These are phyloP conservation scores for Amphiprion clarkii DNA, from an alignment of 2,797 vertebrate genomes.

Conservation along the genomic window DNA sequence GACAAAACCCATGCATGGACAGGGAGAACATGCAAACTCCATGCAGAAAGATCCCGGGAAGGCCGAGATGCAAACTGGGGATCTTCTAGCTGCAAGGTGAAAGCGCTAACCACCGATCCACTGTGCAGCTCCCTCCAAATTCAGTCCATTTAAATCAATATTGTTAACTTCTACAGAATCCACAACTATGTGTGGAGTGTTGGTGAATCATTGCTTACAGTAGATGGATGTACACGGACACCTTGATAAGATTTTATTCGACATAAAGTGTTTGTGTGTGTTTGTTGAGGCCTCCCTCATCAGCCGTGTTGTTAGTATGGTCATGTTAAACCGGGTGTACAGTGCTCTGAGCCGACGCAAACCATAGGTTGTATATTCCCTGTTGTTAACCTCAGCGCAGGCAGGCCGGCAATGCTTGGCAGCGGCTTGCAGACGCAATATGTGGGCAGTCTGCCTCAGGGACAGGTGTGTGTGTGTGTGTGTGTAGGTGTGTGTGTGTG, in stretches of 20 bases:
- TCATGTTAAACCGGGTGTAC: slow-evolving; percentile 47
- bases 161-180: too few species aligned
- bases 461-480: slow-evolving; percentile 34
- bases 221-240: neutral
- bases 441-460: slow-evolving; percentile 44
- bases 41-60: too few species aligned
- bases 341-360: slow-evolving; percentile 39
- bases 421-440: slow-evolving; percentile 47
- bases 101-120: too few species aligned
- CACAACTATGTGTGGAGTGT: too few species aligned
- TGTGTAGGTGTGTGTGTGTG: slow-evolving; percentile 8
- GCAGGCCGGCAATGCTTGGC: slow-evolving; percentile 39
- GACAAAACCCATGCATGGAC: too few species aligned
- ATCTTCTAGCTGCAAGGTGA: too few species aligned
- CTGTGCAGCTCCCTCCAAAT: too few species aligned
- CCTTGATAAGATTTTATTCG: neutral
- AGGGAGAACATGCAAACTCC: too few species aligned
- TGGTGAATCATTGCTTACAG: neutral
- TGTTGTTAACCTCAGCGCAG: slow-evolving; percentile 38
- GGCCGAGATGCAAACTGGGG: too few species aligned
- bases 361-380: slow-evolving; percentile 49
- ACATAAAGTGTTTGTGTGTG: neutral
- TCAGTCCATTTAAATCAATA: too few species aligned
- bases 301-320: slow-evolving; percentile 19
- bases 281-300: neutral